phyloP scores from a whole-genome alignment of 2,888 invertebrate species.

The Heliconius erato region DNA sequence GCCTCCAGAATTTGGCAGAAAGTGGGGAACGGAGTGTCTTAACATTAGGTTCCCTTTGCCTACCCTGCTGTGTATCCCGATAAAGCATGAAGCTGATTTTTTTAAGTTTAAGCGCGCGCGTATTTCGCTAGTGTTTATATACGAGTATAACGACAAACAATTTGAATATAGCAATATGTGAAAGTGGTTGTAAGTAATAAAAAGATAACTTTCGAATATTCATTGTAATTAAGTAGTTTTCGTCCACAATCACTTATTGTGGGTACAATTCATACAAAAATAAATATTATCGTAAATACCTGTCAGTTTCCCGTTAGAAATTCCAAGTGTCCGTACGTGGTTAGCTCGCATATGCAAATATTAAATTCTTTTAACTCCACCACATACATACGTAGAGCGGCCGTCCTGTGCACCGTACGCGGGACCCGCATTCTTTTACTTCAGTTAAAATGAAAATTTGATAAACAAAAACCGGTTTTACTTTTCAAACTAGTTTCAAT shows the following conservation, averaged over 20 bases:
- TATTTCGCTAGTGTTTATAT: background rate
- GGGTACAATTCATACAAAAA: slow-evolving; percentile 1
- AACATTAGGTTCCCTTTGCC: too few relatives aligned
- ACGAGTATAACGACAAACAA: background rate
- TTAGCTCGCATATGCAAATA: slow-evolving; percentile 31
- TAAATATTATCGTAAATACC: slow-evolving; percentile 18
- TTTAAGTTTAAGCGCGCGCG: too few relatives aligned
- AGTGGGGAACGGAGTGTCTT: too few relatives aligned
- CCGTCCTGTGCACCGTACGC: slow-evolving; percentile 8
- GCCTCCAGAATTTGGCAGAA: too few relatives aligned
- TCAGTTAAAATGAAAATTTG: slow-evolving; percentile 56
- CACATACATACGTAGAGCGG: slow-evolving; percentile 12
- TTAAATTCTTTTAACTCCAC: slow-evolving; percentile 25
- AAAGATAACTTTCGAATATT: slow-evolving; percentile 7
- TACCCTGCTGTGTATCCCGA: too few relatives aligned
- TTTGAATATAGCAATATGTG: background rate
- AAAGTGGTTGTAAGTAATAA: background rate
- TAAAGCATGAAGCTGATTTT: too few relatives aligned
- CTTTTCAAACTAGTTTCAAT: slow-evolving; percentile 49
- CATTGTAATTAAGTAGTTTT: background rate
- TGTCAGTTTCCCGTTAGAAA: slow-evolving; percentile 31
- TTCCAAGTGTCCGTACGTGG: slow-evolving; percentile 18
- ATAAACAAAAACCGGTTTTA: slow-evolving; percentile 69
- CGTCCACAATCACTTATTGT: background rate
- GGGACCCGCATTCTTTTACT: slow-evolving; percentile 44